Conservation (phyloP, 2,113 vertebrate genomes). For the Fulmarus glacialis region DNA sequence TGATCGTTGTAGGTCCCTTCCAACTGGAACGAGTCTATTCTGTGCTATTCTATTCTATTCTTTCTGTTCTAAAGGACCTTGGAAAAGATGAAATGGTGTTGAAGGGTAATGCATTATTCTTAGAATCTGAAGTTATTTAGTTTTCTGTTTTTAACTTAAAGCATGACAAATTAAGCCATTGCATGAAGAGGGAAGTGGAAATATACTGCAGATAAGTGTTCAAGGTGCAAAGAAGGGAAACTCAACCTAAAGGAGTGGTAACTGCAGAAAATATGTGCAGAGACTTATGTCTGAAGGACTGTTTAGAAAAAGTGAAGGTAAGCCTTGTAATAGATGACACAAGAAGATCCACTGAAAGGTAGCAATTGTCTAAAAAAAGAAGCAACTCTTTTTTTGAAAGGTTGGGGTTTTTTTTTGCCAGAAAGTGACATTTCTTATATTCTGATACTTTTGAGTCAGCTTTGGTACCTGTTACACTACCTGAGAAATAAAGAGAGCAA, state of each 20-base stretch:
- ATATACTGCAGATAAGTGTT: not conserved
- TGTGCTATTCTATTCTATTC: not conserved
- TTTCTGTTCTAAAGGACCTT: not conserved
- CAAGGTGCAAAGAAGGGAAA: not conserved
- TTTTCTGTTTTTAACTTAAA: not conserved
- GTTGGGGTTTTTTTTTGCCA: fast-evolving
- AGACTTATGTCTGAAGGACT: not conserved
- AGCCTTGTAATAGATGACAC: not conserved
- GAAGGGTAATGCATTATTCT: not conserved
- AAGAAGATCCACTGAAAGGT: not conserved
- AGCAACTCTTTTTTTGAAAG: not conserved
- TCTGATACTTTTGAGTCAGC: not conserved
- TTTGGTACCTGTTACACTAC: not conserved
- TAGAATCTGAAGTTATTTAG: not conserved
- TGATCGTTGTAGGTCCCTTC: fast-evolving
- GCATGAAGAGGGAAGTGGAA: not conserved
- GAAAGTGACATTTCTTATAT: not conserved
- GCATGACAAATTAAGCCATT: not conserved
- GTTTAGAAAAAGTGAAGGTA: not conserved
- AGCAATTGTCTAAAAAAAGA: not conserved
- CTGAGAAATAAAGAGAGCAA: not conserved
- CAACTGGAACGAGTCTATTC: not conserved
- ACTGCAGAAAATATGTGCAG: not conserved
- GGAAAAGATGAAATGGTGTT: not conserved
- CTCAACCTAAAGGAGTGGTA: not conserved